phyloP scores from a whole-genome alignment of 1,140 invertebrate species.

The Bombus difficillimus region DNA sequence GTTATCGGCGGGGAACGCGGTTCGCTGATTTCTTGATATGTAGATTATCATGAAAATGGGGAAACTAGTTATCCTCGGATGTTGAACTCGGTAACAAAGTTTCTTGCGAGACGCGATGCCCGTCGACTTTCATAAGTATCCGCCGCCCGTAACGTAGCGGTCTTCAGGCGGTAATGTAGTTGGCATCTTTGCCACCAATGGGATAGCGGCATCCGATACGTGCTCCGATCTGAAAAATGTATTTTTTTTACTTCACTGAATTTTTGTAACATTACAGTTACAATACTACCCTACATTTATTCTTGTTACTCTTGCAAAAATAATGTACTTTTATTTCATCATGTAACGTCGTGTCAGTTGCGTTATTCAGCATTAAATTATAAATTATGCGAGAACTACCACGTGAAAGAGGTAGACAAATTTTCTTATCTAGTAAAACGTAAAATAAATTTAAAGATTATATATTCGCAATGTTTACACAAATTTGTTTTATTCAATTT shows the following conservation, averaged over 20 bases:
- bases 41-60: slow-evolving; percentile 5
- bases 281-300: no score
- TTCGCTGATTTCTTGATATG: neutral
- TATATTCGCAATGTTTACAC: no score
- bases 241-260: neutral
- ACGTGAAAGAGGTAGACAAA: neutral
- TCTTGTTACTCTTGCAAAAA: no score
- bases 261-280: neutral
- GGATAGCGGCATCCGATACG: neutral
- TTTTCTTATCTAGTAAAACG: neutral
- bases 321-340: no score
- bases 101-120: slow-evolving; percentile 33
- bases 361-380: no score
- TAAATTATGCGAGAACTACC: no score
- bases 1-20: slow-evolving; percentile 50
- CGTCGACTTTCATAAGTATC: slow-evolving; percentile 58
- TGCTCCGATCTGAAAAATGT: no score
- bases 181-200: slow-evolving; percentile 63
- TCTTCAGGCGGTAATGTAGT: slow-evolving; percentile 74
- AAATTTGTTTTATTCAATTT: neutral
- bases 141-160: slow-evolving; percentile 67
- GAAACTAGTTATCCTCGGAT: slow-evolving; percentile 61
- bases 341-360: no score
- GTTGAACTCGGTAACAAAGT: slow-evolving; percentile 59
- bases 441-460: neutral